phyloP scores from a whole-genome alignment of 2,888 invertebrate species.

The Spodoptera exigua region DNA sequence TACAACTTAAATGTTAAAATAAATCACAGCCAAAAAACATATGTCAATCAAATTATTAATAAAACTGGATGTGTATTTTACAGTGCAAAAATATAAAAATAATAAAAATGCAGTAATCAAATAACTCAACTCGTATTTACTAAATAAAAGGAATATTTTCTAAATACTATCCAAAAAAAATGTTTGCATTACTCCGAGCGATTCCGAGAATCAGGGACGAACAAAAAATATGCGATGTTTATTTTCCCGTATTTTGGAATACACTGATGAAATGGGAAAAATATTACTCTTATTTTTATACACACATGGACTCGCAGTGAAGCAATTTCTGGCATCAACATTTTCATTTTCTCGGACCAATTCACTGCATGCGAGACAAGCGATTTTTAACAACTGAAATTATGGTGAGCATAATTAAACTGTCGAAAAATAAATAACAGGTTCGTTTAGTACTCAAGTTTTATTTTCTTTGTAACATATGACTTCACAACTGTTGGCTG shows the following conservation, averaged over 20 bases:
- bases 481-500: neutral
- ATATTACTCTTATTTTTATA: slow-evolving; percentile 15
- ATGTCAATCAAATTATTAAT: too few species aligned
- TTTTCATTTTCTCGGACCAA: slow-evolving; percentile 11
- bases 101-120: too few species aligned
- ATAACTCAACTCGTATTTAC: neutral
- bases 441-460: neutral
- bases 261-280: slow-evolving; percentile 23
- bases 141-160: neutral
- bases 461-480: neutral
- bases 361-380: neutral
- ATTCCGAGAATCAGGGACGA: slow-evolving; percentile 12
- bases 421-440: neutral
- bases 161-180: neutral
- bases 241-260: slow-evolving; percentile 19
- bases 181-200: neutral
- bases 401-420: too few species aligned
- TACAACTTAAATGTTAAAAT: too few species aligned
- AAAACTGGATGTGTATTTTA: too few species aligned
- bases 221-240: slow-evolving; percentile 23
- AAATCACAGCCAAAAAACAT: too few species aligned
- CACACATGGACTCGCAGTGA: slow-evolving; percentile 2
- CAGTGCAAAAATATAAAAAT: too few species aligned
- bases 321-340: slow-evolving; percentile 10
- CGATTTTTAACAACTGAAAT: too few species aligned